These are phyloP conservation scores for Turdus rufiventris DNA, from an alignment of 2,113 vertebrate species.

Conservation along the genomic window DNA sequence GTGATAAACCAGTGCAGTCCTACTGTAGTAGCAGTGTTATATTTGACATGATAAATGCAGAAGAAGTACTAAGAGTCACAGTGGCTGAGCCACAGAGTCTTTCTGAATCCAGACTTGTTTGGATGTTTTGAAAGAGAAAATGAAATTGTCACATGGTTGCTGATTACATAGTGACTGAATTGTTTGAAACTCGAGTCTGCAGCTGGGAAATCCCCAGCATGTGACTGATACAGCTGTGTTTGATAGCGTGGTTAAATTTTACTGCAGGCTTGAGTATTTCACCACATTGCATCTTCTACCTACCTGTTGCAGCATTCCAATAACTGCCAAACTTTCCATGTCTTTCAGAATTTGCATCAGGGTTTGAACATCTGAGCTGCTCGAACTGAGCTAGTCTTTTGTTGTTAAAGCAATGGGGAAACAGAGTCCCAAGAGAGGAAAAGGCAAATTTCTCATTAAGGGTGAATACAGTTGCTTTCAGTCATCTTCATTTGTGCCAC, in stretches of 20 bases:
- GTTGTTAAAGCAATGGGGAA: background rate
- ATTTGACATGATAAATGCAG: background rate
- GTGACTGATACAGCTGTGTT: slow-evolving; percentile 23
- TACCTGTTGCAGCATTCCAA: slow-evolving; percentile 18
- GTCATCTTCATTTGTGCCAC: background rate
- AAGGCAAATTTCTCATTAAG: background rate
- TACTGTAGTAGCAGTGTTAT: background rate
- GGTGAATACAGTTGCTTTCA: background rate
- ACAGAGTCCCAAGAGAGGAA: background rate
- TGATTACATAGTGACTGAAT: slow-evolving; percentile 3
- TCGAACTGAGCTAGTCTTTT: background rate
- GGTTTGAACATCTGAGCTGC: background rate
- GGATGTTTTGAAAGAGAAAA: slow-evolving; percentile 30
- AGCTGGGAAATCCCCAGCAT: slow-evolving; percentile 31
- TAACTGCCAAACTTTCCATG: background rate
- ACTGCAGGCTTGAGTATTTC: background rate
- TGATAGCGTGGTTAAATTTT: background rate
- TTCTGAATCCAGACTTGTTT: slow-evolving; percentile 15
- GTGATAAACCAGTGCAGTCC: background rate
- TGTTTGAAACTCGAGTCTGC: slow-evolving; percentile 35
- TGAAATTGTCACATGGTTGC: slow-evolving; percentile 15
- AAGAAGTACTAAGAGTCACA: background rate
- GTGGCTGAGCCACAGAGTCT: background rate
- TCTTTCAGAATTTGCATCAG: slow-evolving; percentile 33
- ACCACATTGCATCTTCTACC: background rate